Conservation (phyloP, 2,888 invertebrate species). For the Anoplius nigerrimus region DNA sequence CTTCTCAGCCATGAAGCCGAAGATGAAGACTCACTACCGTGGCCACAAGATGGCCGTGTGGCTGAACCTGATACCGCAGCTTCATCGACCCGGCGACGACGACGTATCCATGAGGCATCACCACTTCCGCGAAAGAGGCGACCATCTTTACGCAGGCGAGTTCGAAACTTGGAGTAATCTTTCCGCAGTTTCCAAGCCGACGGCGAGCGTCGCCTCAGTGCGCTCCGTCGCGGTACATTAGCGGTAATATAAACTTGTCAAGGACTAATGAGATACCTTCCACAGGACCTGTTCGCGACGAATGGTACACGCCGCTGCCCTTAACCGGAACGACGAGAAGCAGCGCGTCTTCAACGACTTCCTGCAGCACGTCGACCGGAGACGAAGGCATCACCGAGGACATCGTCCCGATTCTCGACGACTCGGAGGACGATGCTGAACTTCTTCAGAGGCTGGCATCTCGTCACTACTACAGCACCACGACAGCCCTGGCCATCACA, state of each 20-base stretch:
- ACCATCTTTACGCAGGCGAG: constrained; percentile 85
- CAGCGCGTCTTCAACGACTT: constrained; percentile 63
- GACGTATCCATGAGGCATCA: constrained; percentile 84
- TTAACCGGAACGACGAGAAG: constrained; percentile 66
- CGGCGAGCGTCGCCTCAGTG: too few relatives aligned
- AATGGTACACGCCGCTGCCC: constrained; percentile 71
- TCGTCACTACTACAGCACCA: constrained; percentile 81
- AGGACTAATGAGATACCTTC: not conserved
- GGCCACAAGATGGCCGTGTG: constrained; percentile 94
- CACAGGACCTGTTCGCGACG: constrained; percentile 71
- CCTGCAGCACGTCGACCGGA: constrained; percentile 65
- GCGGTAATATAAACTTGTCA: not conserved
- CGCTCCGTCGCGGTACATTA: too few relatives aligned
- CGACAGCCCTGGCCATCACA: constrained; percentile 86
- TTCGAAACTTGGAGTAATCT: not conserved
- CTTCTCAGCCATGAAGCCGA: constrained; percentile 83
- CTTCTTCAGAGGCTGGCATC: constrained; percentile 77
- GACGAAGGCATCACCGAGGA: constrained; percentile 65
- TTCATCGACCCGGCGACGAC: constrained; percentile 86
- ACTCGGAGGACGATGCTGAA: constrained; percentile 77
- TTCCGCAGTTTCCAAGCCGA: not conserved
- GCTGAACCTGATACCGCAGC: constrained; percentile 90
- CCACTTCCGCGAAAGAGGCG: constrained; percentile 84
- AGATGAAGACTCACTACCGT: constrained; percentile 89
- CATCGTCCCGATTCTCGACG: constrained; percentile 65